Conservation (phyloP, 2,797 vertebrate species). For the Megalops cyprinoides region DNA sequence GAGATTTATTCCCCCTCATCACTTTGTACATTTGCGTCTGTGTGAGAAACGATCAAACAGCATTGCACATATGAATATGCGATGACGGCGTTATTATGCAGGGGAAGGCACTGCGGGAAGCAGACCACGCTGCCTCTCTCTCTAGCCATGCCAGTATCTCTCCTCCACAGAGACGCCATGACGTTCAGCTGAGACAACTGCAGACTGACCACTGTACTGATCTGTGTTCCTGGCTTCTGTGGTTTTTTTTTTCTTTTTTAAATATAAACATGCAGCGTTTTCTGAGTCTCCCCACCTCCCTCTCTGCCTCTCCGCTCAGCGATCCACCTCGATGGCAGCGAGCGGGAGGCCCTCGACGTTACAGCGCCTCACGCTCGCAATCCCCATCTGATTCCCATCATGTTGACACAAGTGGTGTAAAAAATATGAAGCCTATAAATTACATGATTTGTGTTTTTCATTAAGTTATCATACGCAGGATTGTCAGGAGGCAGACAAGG, state of each 20-base stretch:
- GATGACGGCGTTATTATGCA: neutral
- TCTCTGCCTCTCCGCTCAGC: too few species aligned
- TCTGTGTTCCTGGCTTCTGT: neutral
- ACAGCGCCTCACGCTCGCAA: neutral
- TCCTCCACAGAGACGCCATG: neutral
- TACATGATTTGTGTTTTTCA: slow-evolving; percentile 25
- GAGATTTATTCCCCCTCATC: too few species aligned
- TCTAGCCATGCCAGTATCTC: neutral
- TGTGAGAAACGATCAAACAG: neutral
- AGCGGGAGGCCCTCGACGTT: neutral
- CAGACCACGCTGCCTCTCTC: neutral
- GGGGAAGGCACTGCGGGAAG: neutral
- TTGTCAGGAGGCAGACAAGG: slow-evolving; percentile 2
- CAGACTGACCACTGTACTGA: neutral
- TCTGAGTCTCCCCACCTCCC: neutral
- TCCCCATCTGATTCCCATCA: slow-evolving; percentile 25
- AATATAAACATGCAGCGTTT: neutral
- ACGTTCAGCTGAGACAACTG: neutral
- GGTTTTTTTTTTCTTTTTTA: neutral
- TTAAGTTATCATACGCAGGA: slow-evolving; percentile 16
- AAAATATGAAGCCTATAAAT: slow-evolving; percentile 20
- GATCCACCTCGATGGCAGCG: neutral
- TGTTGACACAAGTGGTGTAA: slow-evolving; percentile 1
- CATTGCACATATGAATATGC: neutral
- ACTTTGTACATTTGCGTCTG: neutral